Base-by-base conservation (phyloP, 2,113 vertebrate species). In the Butorides virescens region DNA sequence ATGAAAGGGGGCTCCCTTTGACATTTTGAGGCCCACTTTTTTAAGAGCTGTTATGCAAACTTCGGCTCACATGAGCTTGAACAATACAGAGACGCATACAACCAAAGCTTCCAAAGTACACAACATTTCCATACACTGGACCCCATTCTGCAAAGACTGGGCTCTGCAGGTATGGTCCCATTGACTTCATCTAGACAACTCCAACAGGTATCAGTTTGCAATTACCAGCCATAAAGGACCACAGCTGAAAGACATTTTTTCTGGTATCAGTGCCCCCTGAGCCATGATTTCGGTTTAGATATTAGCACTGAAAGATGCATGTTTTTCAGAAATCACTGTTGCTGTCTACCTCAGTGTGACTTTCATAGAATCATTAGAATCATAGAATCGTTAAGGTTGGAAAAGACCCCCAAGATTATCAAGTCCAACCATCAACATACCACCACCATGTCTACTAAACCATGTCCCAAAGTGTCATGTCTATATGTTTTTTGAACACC, bases 1-100 rank as follows among this genome's bases (percentile, higher is more conserved):
- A 93, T 92, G 88, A 92, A 96, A 96, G 86, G 86, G 94, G 92
- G 66, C 85, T 94, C 90, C 91, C 86, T 95, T 59, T 73, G 90
- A 94, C 93, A 77, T 93, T 90, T 52, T 29, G 82, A 92, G 92
- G 93, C 93, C 86, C 82, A 44, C 63, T 83, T 95, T 71, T 93
- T 92, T 2, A 75, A 83, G 42, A 70, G 72, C 82, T 80, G 71
- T n/a, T 80, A 39, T 32, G 47, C 86, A 90, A 96, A 96, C 79
- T 63, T 67, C 1, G 2, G 73, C 68, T 94, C 49, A 20, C 65
- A 32, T 36, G 91, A 93, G 42, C 68, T 39, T 1, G 8, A 80
- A 65, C 59, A 71, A 74, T 30, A 30, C 0, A 0, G 53, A 9
- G 19, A 30, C 0, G 0, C 2, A 1, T 16, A 62, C 1, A 1